Evolutionary conservation across 2,888 invertebrate species (phyloP), one percentile per base, ranked within the genome.

Genomic region (Linyphia triangularis): DNA sequence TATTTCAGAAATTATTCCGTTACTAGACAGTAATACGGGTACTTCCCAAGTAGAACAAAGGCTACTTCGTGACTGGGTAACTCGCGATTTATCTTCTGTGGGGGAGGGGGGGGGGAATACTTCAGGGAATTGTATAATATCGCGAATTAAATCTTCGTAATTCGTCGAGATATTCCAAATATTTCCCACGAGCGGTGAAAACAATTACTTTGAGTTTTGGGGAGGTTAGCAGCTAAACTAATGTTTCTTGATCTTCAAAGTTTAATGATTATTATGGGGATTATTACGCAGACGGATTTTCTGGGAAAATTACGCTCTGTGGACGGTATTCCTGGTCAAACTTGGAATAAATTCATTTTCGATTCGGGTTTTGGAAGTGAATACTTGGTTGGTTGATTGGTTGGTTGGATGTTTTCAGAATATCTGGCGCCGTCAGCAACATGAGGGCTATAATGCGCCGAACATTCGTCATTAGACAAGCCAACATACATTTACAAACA

Each of bases 1-100:
- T 77, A 77, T n/a, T 77, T 33, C 37, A 24, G 77, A 26, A 22
- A 77, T 63, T 61, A 77, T 63, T 63, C 40, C 24, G 77, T 40
- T 77, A 63, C 26, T 40, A 63, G 77, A 16, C 61, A 30, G 26
- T 63, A 16, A 37, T 22, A 24, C n/a, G n/a, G n/a, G n/a, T n/a
- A n/a, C n/a, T n/a, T n/a, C n/a, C n/a, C n/a, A n/a, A n/a, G n/a
- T n/a, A n/a, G n/a, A n/a, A n/a, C n/a, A n/a, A n/a, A n/a, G n/a
- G n/a, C n/a, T n/a, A n/a, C n/a, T n/a, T n/a, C n/a, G n/a, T 40
- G 26, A 63, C 63, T 63, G 24, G 63, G 63, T 16, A 61, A 16
- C 24, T 40, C 24, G 4, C 63, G 16, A 77, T 77, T 40, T 24
- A 77, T 77, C 37, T 77, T 24, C 19, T 77, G 2, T 19, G 37